Base-by-base conservation (phyloP, 2,113 vertebrate genomes). In the Loxodonta africana region DNA sequence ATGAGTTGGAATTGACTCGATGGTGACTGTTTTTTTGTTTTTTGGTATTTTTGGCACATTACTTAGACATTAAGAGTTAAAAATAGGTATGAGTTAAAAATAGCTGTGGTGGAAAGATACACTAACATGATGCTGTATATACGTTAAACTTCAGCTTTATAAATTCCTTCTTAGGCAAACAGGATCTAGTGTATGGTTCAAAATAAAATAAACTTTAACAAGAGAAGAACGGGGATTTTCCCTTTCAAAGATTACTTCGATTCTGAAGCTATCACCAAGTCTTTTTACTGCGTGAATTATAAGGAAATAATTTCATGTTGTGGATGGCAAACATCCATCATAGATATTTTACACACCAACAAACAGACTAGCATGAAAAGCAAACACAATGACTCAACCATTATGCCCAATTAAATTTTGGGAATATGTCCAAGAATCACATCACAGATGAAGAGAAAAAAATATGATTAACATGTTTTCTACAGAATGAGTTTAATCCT, bases 401-500 rank as follows among this genome's bases (percentile, higher is more conserved):
- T 84, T 63, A 81, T 1, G n/a, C 33, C 69, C 87, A 84, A 86
- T 51, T 73, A 85, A 23, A 57, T 80, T 71, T 86, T 65, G 46
- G 91, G 84, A 95, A 25, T 37, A 44, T 41, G 48, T 94, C 96
- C 94, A 93, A 96, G 97, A 90, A 37, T 51, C 81, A 78, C 74
- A 96, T 83, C 37, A 62, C 63, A 82, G 60, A 87, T 69, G 80
- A 41, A 90, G 73, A 48, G 11, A 86, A 88, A 95, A 82, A 63
- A 25, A 62, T 9, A 81, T 91, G 74, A 97, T 96, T 88, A 93
- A 85, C 30, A 53, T 90, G 63, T 69, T 94, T 69, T 91, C 87
- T 33, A 73, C 91, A 91, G 83, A 95, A 78, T 87, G 62, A 96
- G 28, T 89, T 87, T 95, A 95, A 95, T 95, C 69, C 44, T 95